These are phyloP conservation scores for Rhodophaea formosa DNA, from an alignment of 2,888 invertebrate genomes.

Conservation along the genomic window DNA sequence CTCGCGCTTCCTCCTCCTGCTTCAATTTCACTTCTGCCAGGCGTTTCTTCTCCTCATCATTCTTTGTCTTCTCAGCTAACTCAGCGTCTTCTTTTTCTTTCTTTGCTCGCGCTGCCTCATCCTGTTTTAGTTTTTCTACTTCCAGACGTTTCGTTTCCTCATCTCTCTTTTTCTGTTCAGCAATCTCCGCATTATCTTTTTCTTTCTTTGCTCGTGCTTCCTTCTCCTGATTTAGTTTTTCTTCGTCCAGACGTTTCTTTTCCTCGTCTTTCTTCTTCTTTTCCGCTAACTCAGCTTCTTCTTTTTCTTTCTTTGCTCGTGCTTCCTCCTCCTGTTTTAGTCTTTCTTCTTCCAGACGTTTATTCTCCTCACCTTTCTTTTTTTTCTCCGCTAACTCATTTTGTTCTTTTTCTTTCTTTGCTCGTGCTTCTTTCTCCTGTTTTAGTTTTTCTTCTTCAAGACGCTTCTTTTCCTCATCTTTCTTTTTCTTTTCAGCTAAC, in stretches of 20 bases:
- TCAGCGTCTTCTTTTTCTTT: no score
- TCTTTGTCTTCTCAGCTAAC: no score
- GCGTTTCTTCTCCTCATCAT: no score
- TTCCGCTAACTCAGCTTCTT: slow-evolving; percentile 6
- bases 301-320: slow-evolving; percentile 9
- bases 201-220: slow-evolving; percentile 16
- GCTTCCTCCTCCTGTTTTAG: no score
- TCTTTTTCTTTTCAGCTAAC: slow-evolving; percentile 13
- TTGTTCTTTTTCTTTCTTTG: slow-evolving; percentile 19
- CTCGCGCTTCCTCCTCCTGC: neutral
- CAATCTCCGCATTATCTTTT: neutral
- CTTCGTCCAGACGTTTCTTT: neutral
- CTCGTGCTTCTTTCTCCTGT: slow-evolving; percentile 13
- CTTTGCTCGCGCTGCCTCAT: no score
- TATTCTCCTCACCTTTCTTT: slow-evolving; percentile 16
- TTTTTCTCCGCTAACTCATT: slow-evolving; percentile 1
- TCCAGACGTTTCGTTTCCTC: no score
- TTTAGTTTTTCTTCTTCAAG: slow-evolving; percentile 11
- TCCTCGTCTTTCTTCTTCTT: neutral
- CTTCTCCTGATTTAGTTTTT: slow-evolving; percentile 18
- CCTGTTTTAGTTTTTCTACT: no score
- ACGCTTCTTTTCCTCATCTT: slow-evolving; percentile 9
- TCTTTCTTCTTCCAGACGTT: no score
- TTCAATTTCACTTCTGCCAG: neutral
- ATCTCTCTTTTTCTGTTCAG: neutral